Conservation (phyloP, 2,888 invertebrate species). For the Trachelus stipa region DNA sequence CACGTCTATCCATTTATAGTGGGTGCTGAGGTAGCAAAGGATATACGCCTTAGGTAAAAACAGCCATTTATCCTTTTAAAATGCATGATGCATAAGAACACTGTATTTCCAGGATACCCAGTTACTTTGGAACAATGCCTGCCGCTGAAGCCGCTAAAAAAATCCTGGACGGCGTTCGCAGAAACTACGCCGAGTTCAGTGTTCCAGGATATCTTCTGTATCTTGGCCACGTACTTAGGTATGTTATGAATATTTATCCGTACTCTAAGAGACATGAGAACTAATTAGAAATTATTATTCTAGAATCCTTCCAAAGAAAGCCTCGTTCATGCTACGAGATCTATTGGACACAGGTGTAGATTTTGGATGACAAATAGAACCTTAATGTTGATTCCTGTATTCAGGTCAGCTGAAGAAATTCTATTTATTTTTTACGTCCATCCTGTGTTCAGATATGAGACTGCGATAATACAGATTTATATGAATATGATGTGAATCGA, state of each 20-base stretch:
- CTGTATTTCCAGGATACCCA: conserved; percentile 70
- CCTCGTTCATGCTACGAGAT: conserved; percentile 73
- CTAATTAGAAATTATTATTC: conserved; percentile 11
- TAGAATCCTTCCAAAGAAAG: conserved; percentile 72
- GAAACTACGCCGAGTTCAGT: conserved; percentile 74
- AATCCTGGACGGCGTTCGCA: conserved; percentile 73
- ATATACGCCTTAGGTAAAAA: conserved; percentile 71
- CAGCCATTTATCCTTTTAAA: background rate
- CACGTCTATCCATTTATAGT: conserved; percentile 76
- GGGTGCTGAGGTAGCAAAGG: conserved; percentile 68
- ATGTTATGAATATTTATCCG: conserved; percentile 10
- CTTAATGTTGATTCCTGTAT: background rate
- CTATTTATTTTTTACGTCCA: conserved; percentile 1
- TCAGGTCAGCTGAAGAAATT: background rate
- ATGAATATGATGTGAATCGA: background rate
- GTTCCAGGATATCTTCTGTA: conserved; percentile 73
- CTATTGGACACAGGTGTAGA: conserved; percentile 75
- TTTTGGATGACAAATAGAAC: conserved; percentile 67
- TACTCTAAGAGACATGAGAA: background rate
- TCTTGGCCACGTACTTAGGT: conserved; percentile 71
- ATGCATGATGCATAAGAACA: conserved; percentile 1
- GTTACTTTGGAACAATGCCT: conserved; percentile 75
- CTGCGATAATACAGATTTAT: background rate
- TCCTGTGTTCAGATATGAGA: conserved; percentile 6
- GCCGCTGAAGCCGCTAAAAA: conserved; percentile 71